Conservation (phyloP, 2,113 vertebrate species). For the Polyodon spathula region DNA sequence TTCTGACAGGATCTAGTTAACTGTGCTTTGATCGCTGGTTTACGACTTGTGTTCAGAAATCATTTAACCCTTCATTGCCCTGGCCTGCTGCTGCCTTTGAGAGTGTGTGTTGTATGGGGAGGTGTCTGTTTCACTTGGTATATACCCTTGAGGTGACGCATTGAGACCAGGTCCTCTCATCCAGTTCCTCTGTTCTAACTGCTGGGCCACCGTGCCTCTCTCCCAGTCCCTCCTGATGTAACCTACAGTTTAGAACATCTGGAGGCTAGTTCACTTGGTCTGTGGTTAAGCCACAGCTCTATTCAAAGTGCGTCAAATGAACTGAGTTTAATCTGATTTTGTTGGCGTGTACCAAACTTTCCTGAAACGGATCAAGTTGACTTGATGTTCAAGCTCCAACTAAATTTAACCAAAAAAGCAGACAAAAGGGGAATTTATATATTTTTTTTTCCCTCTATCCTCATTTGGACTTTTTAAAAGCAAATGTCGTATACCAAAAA, state of each 20-base stretch:
- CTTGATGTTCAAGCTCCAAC: no score
- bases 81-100: background rate
- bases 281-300: constrained; percentile 50
- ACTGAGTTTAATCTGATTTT: constrained; percentile 59
- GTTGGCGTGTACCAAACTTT: background rate
- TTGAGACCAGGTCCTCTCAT: no score
- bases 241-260: background rate
- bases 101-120: background rate
- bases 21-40: background rate
- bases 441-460: no score
- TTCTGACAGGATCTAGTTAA: no score
- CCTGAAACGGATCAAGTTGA: no score
- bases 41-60: background rate
- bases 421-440: no score
- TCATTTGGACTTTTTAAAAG: no score
- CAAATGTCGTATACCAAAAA: no score
- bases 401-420: no score
- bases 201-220: constrained; percentile 10
- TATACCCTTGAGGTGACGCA: background rate
- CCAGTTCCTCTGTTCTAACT: constrained; percentile 11
- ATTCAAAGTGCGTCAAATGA: constrained; percentile 52
- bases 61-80: background rate
- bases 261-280: constrained; percentile 25
- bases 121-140: background rate
- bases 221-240: constrained; percentile 4